phyloP scores from a whole-genome alignment of 2,888 invertebrate species.

The Catocala nupta region DNA sequence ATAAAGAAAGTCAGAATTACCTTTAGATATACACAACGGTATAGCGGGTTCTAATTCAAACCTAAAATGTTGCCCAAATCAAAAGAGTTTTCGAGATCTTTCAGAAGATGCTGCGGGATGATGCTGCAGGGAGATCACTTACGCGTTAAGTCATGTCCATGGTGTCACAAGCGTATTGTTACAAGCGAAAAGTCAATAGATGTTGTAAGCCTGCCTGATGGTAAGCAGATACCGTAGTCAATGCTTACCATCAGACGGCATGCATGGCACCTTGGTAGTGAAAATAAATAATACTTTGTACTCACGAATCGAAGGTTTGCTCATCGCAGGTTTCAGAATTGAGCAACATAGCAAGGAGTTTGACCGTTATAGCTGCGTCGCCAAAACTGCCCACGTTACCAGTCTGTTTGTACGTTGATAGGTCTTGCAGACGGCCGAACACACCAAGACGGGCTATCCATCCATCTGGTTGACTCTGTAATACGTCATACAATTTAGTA shows the following conservation, averaged over 20 bases:
- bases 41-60: no score
- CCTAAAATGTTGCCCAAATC: no score
- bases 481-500: constrained; percentile 1
- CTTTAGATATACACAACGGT: no score
- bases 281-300: constrained; percentile 12
- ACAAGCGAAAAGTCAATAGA: no score
- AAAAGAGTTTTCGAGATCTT: no score
- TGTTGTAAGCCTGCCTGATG: no score
- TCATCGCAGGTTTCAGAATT: constrained; percentile 70
- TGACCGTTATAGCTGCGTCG: constrained; percentile 72
- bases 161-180: background rate
- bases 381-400: constrained; percentile 64
- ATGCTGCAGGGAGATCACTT: no score
- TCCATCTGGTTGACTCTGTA: constrained; percentile 77
- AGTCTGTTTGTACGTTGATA: constrained; percentile 72
- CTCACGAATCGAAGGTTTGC: constrained; percentile 75
- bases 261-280: background rate
- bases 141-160: background rate
- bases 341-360: constrained; percentile 71
- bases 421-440: constrained; percentile 74
- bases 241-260: no score
- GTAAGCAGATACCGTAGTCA: no score
- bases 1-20: no score
- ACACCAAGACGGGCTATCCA: constrained; percentile 81
- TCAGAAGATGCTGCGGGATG: no score